Percentiles rank a stretch among this genome's conserved stretches.
Conservation (phyloP, 2,888 invertebrate genomes). For the Lissocephala sabroskyi region DNA sequence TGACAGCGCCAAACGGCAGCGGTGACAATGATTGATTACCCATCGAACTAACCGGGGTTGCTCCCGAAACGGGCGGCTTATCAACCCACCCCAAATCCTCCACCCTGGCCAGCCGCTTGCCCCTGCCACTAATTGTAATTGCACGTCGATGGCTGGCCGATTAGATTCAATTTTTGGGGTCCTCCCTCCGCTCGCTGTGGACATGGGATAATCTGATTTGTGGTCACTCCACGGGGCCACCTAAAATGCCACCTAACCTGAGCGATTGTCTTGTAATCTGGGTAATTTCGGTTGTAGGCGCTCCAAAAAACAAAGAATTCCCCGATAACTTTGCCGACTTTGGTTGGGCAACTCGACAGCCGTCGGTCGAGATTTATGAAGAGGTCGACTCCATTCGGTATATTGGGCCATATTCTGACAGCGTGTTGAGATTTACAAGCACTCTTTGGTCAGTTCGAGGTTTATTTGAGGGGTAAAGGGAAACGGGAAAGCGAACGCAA, state of each 20-base stretch:
- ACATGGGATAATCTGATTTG: slow-evolving; percentile 47
- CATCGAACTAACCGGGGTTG: slow-evolving; percentile 29
- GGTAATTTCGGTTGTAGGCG: slow-evolving; percentile 22
- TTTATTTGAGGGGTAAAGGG: no score
- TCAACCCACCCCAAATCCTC: background rate
- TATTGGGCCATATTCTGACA: slow-evolving; percentile 60
- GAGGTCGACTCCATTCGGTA: slow-evolving; percentile 37
- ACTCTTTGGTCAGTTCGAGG: no score
- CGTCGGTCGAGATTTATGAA: slow-evolving; percentile 52
- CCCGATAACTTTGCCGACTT: no score
- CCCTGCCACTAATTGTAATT: slow-evolving; percentile 48
- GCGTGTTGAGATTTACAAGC: slow-evolving; percentile 63
- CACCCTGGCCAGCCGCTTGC: no score
- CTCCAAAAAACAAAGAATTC: slow-evolving; percentile 3
- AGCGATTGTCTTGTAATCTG: slow-evolving; percentile 53
- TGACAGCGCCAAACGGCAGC: slow-evolving; percentile 65
- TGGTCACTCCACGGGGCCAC: slow-evolving; percentile 18
- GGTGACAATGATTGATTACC: slow-evolving; percentile 70
- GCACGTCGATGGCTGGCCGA: slow-evolving; percentile 57
- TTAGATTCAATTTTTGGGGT: slow-evolving; percentile 56
- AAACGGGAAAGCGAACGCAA: no score
- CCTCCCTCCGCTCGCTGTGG: slow-evolving; percentile 13
- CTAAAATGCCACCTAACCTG: slow-evolving; percentile 10
- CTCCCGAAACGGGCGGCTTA: slow-evolving; percentile 24
- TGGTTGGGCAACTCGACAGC: slow-evolving; percentile 18